Percentiles rank a stretch among this genome's conserved stretches.
Conservation (phyloP, 2,888 invertebrate genomes). For the Aethes cnicana region DNA sequence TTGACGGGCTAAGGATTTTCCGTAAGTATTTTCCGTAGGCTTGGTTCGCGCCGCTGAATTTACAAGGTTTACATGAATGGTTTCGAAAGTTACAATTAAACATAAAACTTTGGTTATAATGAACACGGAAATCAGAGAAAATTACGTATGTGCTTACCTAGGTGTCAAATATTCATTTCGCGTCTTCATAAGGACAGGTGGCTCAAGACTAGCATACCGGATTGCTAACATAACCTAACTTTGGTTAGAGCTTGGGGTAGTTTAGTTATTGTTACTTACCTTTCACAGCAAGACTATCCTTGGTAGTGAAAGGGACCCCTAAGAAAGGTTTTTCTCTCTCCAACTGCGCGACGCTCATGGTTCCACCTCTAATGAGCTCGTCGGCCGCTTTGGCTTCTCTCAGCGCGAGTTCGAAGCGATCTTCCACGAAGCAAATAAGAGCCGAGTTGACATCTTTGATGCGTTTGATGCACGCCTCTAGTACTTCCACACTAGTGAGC, state of each 20-base stretch:
- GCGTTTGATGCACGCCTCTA: conserved; percentile 90
- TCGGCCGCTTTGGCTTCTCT: conserved; percentile 91
- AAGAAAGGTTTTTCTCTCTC: conserved; percentile 89
- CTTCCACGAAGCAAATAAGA: conserved; percentile 92
- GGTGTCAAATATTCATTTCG: too few species aligned
- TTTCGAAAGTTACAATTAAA: too few species aligned
- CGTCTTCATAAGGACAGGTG: too few species aligned
- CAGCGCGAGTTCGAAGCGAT: conserved; percentile 90
- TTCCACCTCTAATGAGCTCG: conserved; percentile 84
- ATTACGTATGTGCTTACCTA: too few species aligned
- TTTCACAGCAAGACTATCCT: conserved; percentile 92
- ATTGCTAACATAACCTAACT: background rate
- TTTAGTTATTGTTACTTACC: conserved; percentile 81
- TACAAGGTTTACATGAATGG: too few species aligned
- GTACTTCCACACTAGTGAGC: conserved; percentile 88
- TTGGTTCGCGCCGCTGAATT: too few species aligned
- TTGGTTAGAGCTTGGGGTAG: too few species aligned
- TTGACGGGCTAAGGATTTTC: too few species aligned
- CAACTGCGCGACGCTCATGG: conserved; percentile 83
- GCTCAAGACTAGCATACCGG: too few species aligned
- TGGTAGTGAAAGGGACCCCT: conserved; percentile 95
- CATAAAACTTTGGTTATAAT: too few species aligned
- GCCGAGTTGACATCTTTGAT: conserved; percentile 91
- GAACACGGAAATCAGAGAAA: too few species aligned
- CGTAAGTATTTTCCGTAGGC: too few species aligned